Conservation (phyloP, 2,113 vertebrate genomes). For the Chloroceryle aenea region DNA sequence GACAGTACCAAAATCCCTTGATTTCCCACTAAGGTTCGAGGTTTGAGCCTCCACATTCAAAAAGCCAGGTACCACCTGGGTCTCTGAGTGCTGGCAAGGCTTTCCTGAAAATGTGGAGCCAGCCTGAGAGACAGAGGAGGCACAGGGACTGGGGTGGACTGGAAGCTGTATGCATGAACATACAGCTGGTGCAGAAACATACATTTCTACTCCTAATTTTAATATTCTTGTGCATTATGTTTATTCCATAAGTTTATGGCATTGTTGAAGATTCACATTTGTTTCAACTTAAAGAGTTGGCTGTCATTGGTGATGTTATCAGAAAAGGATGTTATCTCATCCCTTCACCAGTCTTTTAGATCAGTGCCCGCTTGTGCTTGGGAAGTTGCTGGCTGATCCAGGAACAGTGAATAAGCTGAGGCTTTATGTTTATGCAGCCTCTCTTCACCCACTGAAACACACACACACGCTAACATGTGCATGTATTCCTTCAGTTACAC, state of each 20-base stretch:
- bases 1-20: not conserved
- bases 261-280: not conserved
- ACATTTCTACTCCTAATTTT: not conserved
- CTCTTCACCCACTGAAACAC: not conserved
- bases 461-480: fast-evolving
- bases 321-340: not conserved
- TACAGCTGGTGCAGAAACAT: not conserved
- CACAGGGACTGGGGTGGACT: not conserved
- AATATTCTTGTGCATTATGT: not conserved
- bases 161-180: not conserved
- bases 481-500: not conserved
- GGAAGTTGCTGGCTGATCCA: not conserved
- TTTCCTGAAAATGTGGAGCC: not conserved
- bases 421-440: not conserved
- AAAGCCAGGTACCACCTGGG: too few relatives aligned
- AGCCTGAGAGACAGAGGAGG: not conserved
- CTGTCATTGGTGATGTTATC: not conserved
- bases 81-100: not conserved
- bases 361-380: not conserved
- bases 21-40: not conserved
- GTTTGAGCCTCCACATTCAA: fast-evolving
- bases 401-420: not conserved
- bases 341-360: not conserved
- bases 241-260: not conserved
- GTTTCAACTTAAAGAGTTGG: not conserved